Percentiles rank a stretch among this genome's conserved stretches.
Evolutionary conservation across 2,888 invertebrate genomes (phyloP).

Genomic region (Ecliptopera silaceata): DNA sequence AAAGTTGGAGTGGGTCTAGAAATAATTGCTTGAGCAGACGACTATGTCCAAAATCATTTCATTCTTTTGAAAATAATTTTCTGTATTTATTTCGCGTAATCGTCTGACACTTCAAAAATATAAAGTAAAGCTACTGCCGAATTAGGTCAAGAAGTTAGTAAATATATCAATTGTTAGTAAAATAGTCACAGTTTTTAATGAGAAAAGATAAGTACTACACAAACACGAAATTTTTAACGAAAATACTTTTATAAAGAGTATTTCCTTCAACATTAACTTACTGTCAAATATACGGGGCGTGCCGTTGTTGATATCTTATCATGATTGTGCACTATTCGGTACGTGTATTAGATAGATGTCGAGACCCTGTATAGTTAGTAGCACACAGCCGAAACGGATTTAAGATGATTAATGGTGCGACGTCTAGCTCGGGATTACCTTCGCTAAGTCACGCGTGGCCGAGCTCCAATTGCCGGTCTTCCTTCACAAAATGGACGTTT

Average conservation of each 20-base stretch:
- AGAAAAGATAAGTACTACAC: conserved; percentile 3
- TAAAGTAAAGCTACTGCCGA: conserved; percentile 2
- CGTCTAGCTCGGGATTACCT: conserved; percentile 41
- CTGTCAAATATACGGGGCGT: too few species aligned
- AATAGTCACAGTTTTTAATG: background rate
- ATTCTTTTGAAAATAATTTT: too few species aligned
- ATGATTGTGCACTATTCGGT: too few species aligned
- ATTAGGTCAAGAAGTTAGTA: conserved; percentile 11
- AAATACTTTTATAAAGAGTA: background rate
- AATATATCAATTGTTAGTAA: background rate
- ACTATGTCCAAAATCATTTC: conserved; percentile 20
- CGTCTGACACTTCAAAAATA: conserved; percentile 11
- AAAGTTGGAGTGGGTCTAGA: conserved; percentile 25
- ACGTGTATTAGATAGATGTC: too few species aligned
- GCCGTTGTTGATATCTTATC: too few species aligned
- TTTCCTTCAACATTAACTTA: too few species aligned
- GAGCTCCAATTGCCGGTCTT: conserved; percentile 37
- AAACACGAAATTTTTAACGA: conserved; percentile 9
- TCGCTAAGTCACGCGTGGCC: conserved; percentile 41
- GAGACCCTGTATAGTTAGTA: conserved; percentile 15
- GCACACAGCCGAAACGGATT: conserved; percentile 33
- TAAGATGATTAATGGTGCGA: conserved; percentile 43
- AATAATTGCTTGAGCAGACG: conserved; percentile 27
- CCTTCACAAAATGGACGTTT: conserved; percentile 29
- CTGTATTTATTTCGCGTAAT: conserved; percentile 1